Evolutionary conservation across 1,140 invertebrate genomes (phyloP).

Genomic region (Metopolophium dirhodum): DNA sequence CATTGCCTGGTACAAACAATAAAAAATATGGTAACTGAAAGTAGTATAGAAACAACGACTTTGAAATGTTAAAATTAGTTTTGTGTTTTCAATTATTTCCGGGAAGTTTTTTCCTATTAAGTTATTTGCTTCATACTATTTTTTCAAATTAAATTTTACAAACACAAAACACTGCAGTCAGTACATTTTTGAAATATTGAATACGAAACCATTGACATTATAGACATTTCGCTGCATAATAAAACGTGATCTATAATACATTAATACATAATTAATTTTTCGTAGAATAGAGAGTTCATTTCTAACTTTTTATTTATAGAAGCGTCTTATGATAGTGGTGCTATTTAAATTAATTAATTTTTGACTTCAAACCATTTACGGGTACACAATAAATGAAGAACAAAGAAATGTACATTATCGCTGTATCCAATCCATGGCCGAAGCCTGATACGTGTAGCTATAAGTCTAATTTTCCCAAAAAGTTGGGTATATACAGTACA

Average conservation of each 20-base stretch:
- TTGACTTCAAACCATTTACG: not conserved
- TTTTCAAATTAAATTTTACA: not conserved
- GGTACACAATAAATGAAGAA: no score
- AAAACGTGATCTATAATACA: not conserved
- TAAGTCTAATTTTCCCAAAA: not conserved
- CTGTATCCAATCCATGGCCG: not conserved
- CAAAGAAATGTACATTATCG: not conserved
- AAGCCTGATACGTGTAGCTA: not conserved
- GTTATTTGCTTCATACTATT: not conserved
- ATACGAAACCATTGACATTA: not conserved
- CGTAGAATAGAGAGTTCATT: not conserved
- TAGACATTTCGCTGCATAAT: not conserved
- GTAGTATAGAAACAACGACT: not conserved
- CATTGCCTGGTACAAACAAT: not conserved
- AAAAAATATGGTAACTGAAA: not conserved
- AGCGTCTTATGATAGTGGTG: not conserved
- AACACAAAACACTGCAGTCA: not conserved
- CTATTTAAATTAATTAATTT: not conserved
- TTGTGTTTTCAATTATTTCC: not conserved
- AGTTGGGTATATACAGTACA: not conserved
- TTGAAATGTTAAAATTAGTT: constrained; percentile 35
- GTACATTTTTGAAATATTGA: not conserved
- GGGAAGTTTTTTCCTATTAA: not conserved
- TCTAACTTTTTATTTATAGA: not conserved
- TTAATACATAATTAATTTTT: not conserved